These are phyloP conservation scores for Pocillopora damicornis DNA, from an alignment of 64 coral and sea anemone genomes.

Conservation along the genomic window DNA sequence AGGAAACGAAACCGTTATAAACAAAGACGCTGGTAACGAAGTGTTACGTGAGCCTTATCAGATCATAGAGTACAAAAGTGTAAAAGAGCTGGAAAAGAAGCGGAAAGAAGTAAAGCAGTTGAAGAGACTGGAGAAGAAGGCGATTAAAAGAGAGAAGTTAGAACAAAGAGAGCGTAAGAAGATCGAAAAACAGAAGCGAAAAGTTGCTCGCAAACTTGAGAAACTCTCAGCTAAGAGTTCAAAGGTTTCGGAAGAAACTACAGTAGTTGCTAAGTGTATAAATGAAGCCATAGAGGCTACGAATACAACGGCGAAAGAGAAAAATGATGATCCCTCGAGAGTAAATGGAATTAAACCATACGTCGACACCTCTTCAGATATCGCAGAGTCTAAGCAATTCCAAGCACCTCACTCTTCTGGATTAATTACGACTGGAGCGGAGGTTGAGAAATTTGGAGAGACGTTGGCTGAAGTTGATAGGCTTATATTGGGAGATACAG, in stretches of 20 bases:
- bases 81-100: neutral
- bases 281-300: too few relatives aligned
- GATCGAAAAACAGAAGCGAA: neutral
- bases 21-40: neutral
- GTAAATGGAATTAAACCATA: neutral
- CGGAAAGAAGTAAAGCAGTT: neutral
- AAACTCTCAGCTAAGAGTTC: neutral
- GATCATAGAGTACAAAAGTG: neutral
- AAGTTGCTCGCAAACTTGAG: neutral
- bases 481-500: too few relatives aligned
- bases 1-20: neutral
- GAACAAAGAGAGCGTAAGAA: neutral
- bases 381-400: too few relatives aligned
- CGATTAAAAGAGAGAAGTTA: conserved; percentile 2
- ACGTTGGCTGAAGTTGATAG: neutral
- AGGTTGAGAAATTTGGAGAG: neutral
- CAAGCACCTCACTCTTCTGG: too few relatives aligned
- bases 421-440: neutral
- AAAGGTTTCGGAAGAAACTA: neutral
- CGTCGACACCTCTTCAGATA: too few relatives aligned
- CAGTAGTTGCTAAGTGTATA: neutral
- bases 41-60: neutral
- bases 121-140: neutral
- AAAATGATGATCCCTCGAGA: too few relatives aligned
- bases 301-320: too few relatives aligned